A percentile compares a stretch with the other conserved stretches of the same genome.
Evolutionary conservation across 2,113 vertebrate genomes (phyloP).

Genomic region (Oriolus oriolus): DNA sequence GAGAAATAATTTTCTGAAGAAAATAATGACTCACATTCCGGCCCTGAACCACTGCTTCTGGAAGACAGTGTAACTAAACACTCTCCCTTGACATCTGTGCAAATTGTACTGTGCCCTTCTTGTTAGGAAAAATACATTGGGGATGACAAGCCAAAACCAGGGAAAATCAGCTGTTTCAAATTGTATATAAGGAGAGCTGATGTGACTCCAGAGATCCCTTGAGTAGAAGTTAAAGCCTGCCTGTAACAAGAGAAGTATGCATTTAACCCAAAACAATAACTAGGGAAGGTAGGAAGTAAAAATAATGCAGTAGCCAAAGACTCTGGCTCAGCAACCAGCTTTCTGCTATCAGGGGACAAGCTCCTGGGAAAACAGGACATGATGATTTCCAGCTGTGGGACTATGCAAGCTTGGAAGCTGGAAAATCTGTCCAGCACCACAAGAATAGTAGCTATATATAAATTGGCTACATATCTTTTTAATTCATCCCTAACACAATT

Average conservation of each 20-base stretch:
- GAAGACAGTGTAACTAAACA: neutral
- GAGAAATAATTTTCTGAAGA: neutral
- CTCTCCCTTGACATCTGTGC: neutral
- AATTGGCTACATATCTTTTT: neutral
- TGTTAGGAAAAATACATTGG: neutral
- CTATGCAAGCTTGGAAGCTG: neutral
- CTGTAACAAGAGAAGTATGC: neutral
- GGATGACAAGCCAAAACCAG: neutral
- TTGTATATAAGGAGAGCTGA: neutral
- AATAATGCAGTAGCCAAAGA: neutral
- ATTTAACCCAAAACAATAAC: neutral
- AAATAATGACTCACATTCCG: neutral
- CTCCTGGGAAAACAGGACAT: neutral
- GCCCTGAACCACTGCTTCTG: neutral
- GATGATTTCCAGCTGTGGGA: neutral
- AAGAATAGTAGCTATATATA: neutral
- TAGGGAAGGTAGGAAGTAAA: neutral
- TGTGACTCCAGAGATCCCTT: neutral
- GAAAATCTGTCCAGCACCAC: neutral
- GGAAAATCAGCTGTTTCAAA: neutral
- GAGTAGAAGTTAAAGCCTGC: neutral
- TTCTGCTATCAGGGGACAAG: neutral
- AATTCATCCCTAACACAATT: neutral
- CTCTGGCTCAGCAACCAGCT: neutral
- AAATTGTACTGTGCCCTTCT: neutral